Evolutionary conservation across 2,113 vertebrate genomes (phyloP).

Genomic region (Tupaia tana): DNA sequence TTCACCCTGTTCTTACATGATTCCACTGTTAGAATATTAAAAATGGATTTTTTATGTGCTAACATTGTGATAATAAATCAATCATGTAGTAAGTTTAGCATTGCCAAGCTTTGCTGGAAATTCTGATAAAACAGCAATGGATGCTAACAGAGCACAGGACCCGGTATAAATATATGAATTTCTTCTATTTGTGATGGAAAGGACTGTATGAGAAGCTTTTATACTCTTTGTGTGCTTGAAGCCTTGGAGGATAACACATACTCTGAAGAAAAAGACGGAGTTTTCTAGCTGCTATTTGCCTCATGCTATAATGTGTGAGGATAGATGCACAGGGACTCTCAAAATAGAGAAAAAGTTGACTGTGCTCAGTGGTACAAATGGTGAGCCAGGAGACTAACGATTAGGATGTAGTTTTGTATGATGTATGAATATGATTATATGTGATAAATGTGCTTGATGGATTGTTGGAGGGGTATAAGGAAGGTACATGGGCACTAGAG

Average conservation of each 20-base stretch:
- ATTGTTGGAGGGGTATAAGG: not conserved
- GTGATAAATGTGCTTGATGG: not conserved
- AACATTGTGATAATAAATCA: not conserved
- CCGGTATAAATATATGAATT: not conserved
- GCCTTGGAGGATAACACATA: not conserved
- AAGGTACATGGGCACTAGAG: not conserved
- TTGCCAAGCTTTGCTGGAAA: not conserved
- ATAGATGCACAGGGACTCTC: not conserved
- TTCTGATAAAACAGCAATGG: not conserved
- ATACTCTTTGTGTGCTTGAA: not conserved
- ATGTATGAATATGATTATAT: not conserved
- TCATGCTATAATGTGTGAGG: not conserved
- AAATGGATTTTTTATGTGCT: not conserved
- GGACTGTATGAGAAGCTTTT: not conserved
- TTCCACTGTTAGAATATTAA: not conserved
- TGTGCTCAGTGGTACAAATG: not conserved
- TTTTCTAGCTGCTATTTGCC: not conserved
- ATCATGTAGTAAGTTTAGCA: not conserved
- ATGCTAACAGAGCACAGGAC: not conserved
- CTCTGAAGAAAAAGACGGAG: not conserved
- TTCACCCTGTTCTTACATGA: not conserved
- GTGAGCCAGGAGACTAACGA: not conserved
- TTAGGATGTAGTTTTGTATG: not conserved
- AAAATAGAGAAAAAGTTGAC: not conserved
- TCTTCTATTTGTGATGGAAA: not conserved